Base-by-base conservation (phyloP, 2,113 vertebrate genomes). In the Nothobranchius furzeri region DNA sequence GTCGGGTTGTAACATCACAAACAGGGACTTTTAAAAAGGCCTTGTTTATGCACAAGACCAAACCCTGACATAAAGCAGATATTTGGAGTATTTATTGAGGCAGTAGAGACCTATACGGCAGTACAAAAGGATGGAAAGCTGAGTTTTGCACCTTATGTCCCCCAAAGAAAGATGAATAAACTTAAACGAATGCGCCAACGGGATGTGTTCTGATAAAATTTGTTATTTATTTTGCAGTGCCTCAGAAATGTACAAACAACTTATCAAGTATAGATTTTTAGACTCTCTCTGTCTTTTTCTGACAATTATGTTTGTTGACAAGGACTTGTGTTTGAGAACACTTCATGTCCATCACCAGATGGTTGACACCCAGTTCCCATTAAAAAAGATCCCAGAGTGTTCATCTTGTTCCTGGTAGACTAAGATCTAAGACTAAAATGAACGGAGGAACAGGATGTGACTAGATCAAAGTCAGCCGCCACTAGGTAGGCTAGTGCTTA, bases 381-480 rank as follows among this genome's bases (percentile, higher is more conserved):
- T 30, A 30, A 30, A 30, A 4, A 30, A 30, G 30, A 30, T 30
- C 30, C 30, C 30, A 30, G 30, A 30, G 4, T 30, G 3, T 30
- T 30, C 30, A 30, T 30, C 30, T 30, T 30, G 30, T 30, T 2
- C 30, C 30, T 30, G 30, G 30, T 30, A 30, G 30, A 30, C 30
- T 30, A 30, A 30, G 30, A 30, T 30, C 30, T 30, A 30, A 30
- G 30, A 30, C 30, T 30, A 30, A 30, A 30, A 30, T 30, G 30
- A 30, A 4, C 30, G 2, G 58, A 85, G 24, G 25, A 59, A 54
- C 51, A 60, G 67, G 35, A 71, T 15, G 51, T 56, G 60, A 42
- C 61, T 60, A 61, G 54, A 78, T 84, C 64, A 77, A 70, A 74
- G 65, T 64, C 48, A 62, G 63, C 45, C 64, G 64, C 46, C 49